Conservation (phyloP, 2,888 invertebrate species). For the Parnassius smintheus region DNA sequence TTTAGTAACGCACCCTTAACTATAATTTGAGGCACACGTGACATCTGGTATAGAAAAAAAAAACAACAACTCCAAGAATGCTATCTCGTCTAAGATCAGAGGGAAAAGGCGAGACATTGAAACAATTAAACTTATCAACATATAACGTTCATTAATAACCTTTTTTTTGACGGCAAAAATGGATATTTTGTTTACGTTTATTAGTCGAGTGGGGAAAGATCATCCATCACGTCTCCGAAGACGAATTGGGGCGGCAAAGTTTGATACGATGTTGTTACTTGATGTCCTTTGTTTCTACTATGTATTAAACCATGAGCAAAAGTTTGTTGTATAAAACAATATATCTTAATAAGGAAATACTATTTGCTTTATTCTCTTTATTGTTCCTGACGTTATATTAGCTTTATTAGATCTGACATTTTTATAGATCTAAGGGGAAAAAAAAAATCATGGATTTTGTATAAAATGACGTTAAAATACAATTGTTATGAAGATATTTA, state of each 20-base stretch:
- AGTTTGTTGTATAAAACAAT: constrained; percentile 21
- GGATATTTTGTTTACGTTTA: constrained; percentile 78
- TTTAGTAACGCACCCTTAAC: constrained; percentile 3
- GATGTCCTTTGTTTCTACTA: constrained; percentile 24
- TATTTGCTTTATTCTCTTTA: constrained; percentile 13
- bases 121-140: constrained; percentile 72
- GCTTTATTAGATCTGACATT: constrained; percentile 22
- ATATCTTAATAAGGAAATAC: constrained; percentile 22
- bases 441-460: too few species aligned
- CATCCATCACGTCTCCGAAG: constrained; percentile 72
- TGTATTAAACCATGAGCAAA: constrained; percentile 22
- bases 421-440: constrained; percentile 22
- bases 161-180: constrained; percentile 59
- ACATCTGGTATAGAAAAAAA: constrained; percentile 43
- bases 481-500: too few species aligned
- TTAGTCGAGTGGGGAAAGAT: constrained; percentile 67
- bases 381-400: constrained; percentile 35
- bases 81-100: constrained; percentile 52
- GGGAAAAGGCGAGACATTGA: constrained; percentile 50
- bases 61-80: constrained; percentile 42
- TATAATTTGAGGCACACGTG: constrained; percentile 44
- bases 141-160: constrained; percentile 65
- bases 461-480: too few species aligned
- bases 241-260: constrained; percentile 55
- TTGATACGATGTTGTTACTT: constrained; percentile 21